Percentiles rank a stretch among this genome's conserved stretches.
Evolutionary conservation across 1,140 invertebrate species (phyloP).

Genomic region (Ptiloglossa arizonensis): DNA sequence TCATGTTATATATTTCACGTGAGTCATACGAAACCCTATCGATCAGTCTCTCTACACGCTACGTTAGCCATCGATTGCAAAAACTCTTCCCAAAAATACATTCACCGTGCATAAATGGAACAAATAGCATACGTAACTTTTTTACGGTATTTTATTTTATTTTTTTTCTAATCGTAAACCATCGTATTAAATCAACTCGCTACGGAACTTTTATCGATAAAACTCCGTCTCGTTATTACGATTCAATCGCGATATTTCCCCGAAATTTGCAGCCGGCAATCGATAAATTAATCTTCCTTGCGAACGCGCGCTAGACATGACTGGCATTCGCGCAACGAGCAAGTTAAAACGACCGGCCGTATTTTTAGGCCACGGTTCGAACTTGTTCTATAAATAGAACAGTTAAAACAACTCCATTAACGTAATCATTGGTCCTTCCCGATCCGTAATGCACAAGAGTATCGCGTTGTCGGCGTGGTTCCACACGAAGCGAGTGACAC

Average conservation of each 20-base stretch:
- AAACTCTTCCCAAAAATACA: constrained; percentile 28
- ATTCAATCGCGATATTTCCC: too few species aligned
- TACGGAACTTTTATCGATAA: too few species aligned
- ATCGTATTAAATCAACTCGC: too few species aligned
- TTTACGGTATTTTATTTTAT: too few species aligned
- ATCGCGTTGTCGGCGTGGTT: background rate
- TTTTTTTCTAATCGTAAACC: background rate
- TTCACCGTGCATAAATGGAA: background rate
- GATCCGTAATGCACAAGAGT: constrained; percentile 30
- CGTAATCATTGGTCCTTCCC: constrained; percentile 35
- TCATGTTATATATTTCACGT: constrained; percentile 11
- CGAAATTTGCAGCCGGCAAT: background rate
- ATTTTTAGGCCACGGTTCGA: constrained; percentile 59
- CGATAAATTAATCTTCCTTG: background rate
- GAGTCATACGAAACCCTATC: constrained; percentile 49
- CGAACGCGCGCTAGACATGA: background rate
- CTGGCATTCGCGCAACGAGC: background rate
- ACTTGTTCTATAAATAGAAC: constrained; percentile 50
- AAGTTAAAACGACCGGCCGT: constrained; percentile 28
- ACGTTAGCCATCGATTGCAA: constrained; percentile 26
- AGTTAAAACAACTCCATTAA: constrained; percentile 65
- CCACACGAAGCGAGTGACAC: too few species aligned
- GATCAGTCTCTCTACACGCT: constrained; percentile 46
- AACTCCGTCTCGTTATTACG: too few species aligned
- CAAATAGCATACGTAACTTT: background rate